A percentile compares a stretch with the other conserved stretches of the same genome.
These are phyloP conservation scores for Bradynema listronoti DNA, from an alignment of 1,140 invertebrate species.

Conservation along the genomic window DNA sequence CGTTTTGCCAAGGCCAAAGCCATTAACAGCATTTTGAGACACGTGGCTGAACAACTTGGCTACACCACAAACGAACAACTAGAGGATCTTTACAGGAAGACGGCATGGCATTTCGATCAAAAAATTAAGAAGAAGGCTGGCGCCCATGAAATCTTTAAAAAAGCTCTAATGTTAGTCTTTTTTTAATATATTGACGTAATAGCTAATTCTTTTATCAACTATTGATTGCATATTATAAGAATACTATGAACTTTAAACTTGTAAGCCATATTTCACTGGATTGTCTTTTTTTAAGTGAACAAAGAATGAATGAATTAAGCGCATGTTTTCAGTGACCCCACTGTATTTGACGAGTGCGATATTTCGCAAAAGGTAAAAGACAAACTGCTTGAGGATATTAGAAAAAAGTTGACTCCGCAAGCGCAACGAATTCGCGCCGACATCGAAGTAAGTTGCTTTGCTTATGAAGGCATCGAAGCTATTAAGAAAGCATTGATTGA, in stretches of 20 bases:
- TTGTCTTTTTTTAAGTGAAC: no score
- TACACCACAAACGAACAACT: constrained; percentile 84
- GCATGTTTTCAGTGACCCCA: constrained; percentile 72
- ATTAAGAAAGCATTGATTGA: constrained; percentile 85
- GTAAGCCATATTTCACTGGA: no score
- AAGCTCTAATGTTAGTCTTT: constrained; percentile 74
- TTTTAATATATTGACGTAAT: no score
- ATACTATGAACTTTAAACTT: no score
- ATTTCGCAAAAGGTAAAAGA: constrained; percentile 85
- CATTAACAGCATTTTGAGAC: constrained; percentile 85
- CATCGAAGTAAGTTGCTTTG: constrained; percentile 92
- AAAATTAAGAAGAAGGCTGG: constrained; percentile 91
- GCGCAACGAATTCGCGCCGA: constrained; percentile 78
- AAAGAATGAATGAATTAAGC: no score
- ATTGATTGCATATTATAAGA: no score
- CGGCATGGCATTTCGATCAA: constrained; percentile 97
- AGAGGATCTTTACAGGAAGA: constrained; percentile 88
- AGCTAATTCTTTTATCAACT: no score
- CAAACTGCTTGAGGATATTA: constrained; percentile 86
- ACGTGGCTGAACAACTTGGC: constrained; percentile 86
- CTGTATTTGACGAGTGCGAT: constrained; percentile 88
- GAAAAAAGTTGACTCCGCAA: constrained; percentile 89
- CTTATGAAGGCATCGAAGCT: constrained; percentile 95
- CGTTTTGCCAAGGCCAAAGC: constrained; percentile 96
- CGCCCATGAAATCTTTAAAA: constrained; percentile 96